A percentile compares a stretch with the other conserved stretches of the same genome.
Evolutionary conservation across 2,888 invertebrate genomes (phyloP).

Genomic region (Eupithecia tripunctaria): DNA sequence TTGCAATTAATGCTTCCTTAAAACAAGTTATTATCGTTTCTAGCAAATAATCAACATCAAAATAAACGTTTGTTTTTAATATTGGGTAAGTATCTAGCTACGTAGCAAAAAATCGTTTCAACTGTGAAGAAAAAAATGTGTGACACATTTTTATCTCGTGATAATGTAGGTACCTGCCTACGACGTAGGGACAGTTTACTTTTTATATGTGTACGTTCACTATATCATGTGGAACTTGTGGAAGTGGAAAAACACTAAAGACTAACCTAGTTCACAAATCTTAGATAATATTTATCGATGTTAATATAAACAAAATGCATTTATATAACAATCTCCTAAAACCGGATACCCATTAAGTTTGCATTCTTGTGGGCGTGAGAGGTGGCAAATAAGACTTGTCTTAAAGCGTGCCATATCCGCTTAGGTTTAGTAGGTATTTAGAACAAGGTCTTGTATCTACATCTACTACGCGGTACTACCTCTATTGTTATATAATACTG

Average conservation of each 20-base stretch:
- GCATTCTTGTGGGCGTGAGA: conserved; percentile 19
- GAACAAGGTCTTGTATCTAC: conserved; percentile 53
- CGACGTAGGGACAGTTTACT: conserved; percentile 23
- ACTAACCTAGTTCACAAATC: conserved; percentile 27
- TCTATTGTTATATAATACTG: background rate
- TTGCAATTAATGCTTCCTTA: background rate
- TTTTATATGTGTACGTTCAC: conserved; percentile 7
- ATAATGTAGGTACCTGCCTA: conserved; percentile 16
- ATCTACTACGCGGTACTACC: conserved; percentile 11
- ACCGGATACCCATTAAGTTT: conserved; percentile 23
- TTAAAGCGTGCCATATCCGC: conserved; percentile 57
- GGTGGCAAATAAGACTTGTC: conserved; percentile 42
- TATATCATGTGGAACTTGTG: conserved; percentile 26
- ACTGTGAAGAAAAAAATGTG: background rate
- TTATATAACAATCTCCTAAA: background rate
- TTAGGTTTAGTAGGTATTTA: conserved; percentile 52
- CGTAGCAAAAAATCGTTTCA: background rate
- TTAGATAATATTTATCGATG: conserved; percentile 8
- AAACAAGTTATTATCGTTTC: background rate
- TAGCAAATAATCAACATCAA: background rate
- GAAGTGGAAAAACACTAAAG: conserved; percentile 35
- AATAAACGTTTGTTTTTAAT: background rate
- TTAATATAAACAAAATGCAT: conserved; percentile 8
- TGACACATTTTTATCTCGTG: conserved; percentile 12
- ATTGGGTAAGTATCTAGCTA: too few species aligned